Conservation (phyloP, 2,113 vertebrate genomes). For the Sporophila hypoxantha region DNA sequence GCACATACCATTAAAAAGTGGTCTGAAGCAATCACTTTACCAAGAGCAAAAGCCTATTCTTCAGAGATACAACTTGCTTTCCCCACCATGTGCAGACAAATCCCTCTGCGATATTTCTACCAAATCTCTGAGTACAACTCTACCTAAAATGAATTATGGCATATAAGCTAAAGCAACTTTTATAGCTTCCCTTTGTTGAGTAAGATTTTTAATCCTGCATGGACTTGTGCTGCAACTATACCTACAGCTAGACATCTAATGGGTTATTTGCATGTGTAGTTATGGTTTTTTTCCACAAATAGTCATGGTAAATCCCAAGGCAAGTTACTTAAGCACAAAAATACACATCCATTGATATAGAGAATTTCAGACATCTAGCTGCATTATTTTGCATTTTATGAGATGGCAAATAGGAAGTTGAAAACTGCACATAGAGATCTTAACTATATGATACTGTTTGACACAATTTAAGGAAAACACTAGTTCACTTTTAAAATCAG, state of each 20-base stretch:
- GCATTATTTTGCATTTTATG: neutral
- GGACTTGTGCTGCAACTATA: constrained; percentile 31
- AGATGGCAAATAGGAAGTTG: neutral
- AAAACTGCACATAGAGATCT: neutral
- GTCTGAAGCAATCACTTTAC: neutral
- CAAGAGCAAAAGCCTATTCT: neutral
- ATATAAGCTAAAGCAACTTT: neutral
- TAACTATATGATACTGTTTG: neutral
- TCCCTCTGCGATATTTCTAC: neutral
- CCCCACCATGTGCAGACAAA: neutral
- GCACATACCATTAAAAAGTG: neutral
- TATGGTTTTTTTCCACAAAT: neutral
- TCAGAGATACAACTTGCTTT: neutral
- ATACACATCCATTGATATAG: neutral
- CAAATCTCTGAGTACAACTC: neutral
- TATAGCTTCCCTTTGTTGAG: neutral
- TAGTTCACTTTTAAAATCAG: neutral
- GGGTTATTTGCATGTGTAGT: constrained; percentile 9
- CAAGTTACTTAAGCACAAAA: constrained; percentile 5
- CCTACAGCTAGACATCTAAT: constrained; percentile 19
- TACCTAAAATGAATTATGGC: neutral
- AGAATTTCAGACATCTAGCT: neutral
- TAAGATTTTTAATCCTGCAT: constrained; percentile 33
- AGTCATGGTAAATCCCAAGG: constrained; percentile 24
- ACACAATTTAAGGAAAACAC: neutral